phyloP scores from a whole-genome alignment of 2,113 vertebrate species.

The Epinephelus fuscoguttatus region DNA sequence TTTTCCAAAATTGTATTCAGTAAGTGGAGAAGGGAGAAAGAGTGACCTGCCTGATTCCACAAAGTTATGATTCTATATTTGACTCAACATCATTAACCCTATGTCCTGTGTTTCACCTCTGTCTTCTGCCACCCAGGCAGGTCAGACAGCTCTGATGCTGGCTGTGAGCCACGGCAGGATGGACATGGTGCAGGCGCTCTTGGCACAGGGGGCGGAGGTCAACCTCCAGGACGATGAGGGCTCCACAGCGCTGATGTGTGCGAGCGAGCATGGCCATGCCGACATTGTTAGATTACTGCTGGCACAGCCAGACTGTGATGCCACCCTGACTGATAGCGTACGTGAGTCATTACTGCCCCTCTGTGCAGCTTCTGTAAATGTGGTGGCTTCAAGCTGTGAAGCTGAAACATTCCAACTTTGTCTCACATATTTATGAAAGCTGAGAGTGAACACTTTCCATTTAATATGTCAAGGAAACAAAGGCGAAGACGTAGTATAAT shows the following conservation, averaged over 20 bases:
- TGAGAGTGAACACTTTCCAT: background rate
- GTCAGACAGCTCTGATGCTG: constrained; percentile 97
- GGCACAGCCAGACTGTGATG: constrained; percentile 90
- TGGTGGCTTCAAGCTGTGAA: constrained; percentile 19
- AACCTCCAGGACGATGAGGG: constrained; percentile 97
- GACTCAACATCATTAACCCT: constrained; percentile 8
- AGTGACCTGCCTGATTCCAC: background rate
- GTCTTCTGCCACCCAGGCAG: constrained; percentile 85
- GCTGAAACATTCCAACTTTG: constrained; percentile 3
- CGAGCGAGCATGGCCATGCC: constrained; percentile 95
- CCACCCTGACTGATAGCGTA: constrained; percentile 92
- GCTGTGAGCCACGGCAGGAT: constrained; percentile 95
- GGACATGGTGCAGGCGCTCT: constrained; percentile 94
- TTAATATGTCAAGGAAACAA: background rate
- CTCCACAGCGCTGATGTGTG: constrained; percentile 97
- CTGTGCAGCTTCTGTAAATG: constrained; percentile 7
- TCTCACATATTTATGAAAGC: constrained; percentile 13
- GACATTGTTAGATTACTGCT: constrained; percentile 94
- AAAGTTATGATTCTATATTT: background rate
- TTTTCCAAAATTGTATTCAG: too few relatives aligned
- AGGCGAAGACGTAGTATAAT: background rate
- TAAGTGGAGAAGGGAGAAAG: background rate
- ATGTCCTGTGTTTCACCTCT: background rate
- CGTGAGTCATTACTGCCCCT: constrained; percentile 77
- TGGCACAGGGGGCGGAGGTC: constrained; percentile 92